Evolutionary conservation across 1,140 invertebrate genomes (phyloP).

Genomic region (Ceratoteleas bidentatus): DNA sequence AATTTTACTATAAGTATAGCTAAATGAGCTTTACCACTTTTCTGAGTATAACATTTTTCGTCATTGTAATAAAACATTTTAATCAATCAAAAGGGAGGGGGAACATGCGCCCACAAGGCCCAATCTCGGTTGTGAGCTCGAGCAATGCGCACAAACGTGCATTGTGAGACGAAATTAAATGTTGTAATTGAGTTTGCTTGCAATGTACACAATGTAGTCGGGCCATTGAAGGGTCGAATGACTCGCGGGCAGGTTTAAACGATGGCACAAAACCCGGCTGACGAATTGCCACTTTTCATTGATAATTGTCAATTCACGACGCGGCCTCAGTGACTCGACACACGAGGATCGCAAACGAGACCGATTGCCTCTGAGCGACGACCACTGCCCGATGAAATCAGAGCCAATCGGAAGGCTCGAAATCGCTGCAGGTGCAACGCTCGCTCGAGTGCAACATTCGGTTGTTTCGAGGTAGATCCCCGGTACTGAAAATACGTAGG

Average conservation of each 20-base stretch:
- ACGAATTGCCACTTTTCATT: slow-evolving; percentile 74
- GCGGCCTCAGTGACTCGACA: not conserved
- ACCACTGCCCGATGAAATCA: not conserved
- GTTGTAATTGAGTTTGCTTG: slow-evolving; percentile 48
- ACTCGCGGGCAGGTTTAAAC: slow-evolving; percentile 50
- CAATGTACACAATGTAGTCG: slow-evolving; percentile 54
- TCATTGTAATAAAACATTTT: too few species aligned
- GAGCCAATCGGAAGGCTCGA: not conserved
- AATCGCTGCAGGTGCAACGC: slow-evolving; percentile 27
- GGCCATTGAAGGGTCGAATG: slow-evolving; percentile 38
- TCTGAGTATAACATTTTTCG: too few species aligned
- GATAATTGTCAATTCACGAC: slow-evolving; percentile 76
- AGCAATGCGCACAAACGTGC: slow-evolving; percentile 8
- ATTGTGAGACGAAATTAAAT: slow-evolving; percentile 35
- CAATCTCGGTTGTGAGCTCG: slow-evolving; percentile 11
- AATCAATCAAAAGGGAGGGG: too few species aligned
- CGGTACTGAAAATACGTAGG: not conserved
- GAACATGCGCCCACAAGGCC: slow-evolving; percentile 8
- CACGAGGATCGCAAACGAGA: slow-evolving; percentile 11
- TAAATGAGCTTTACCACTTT: too few species aligned
- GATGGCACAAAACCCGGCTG: slow-evolving; percentile 61
- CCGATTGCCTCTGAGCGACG: too few species aligned
- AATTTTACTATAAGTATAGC: too few species aligned
- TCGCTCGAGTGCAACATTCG: not conserved
- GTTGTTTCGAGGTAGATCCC: slow-evolving; percentile 14